Evolutionary conservation across 2,888 invertebrate species (phyloP).

Genomic region (Sycophila texana): DNA sequence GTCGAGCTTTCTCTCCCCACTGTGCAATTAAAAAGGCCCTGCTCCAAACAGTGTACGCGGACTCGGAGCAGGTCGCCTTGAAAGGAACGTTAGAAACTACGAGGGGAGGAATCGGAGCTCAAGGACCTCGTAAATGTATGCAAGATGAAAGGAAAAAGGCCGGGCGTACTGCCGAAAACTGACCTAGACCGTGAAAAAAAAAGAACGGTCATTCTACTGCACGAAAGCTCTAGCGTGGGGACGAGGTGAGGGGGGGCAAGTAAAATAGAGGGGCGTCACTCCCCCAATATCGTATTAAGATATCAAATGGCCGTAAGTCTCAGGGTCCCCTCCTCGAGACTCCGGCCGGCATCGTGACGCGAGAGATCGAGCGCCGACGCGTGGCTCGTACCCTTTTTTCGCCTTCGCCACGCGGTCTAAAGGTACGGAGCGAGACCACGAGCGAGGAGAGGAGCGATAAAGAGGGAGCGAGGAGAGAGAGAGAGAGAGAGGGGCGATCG

Average conservation of each 20-base stretch:
- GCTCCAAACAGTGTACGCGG: too few relatives aligned
- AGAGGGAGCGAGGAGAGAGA: slow-evolving; percentile 34
- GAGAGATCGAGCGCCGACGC: not conserved
- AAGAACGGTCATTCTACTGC: slow-evolving; percentile 21
- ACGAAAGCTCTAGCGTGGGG: slow-evolving; percentile 3
- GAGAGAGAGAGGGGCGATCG: slow-evolving; percentile 42
- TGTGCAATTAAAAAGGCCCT: too few relatives aligned
- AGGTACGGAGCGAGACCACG: not conserved
- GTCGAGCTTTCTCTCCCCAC: too few relatives aligned
- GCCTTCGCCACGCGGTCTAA: not conserved
- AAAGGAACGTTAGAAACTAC: too few relatives aligned
- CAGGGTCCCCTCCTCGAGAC: slow-evolving; percentile 61
- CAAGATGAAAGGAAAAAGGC: slow-evolving; percentile 4
- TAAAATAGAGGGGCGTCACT: slow-evolving; percentile 67
- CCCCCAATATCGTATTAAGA: slow-evolving; percentile 72
- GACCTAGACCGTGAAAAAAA: slow-evolving; percentile 49
- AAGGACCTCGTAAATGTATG: not conserved
- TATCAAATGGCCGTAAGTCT: slow-evolving; percentile 72
- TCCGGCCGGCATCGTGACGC: slow-evolving; percentile 3
- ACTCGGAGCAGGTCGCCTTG: too few relatives aligned
- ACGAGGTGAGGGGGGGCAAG: slow-evolving; percentile 55
- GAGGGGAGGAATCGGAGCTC: not conserved
- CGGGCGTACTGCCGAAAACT: slow-evolving; percentile 27
- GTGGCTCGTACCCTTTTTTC: slow-evolving; percentile 29
- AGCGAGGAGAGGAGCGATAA: slow-evolving; percentile 20